Conservation (phyloP, 2,113 vertebrate species). For the Bufo gargarizans region DNA sequence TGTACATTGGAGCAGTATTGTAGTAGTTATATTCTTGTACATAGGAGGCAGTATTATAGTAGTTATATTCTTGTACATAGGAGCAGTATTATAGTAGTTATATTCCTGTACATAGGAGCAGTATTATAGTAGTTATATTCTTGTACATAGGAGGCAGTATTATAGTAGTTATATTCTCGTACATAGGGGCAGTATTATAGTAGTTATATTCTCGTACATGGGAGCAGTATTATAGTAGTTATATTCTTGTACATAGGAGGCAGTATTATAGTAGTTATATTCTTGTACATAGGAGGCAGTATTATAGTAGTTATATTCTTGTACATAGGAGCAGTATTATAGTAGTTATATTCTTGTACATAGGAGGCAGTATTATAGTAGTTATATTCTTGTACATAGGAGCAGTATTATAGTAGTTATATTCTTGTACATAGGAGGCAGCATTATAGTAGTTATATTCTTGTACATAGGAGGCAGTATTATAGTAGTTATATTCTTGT, state of each 20-base stretch:
- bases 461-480: neutral
- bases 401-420: neutral
- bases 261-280: constrained; percentile 9
- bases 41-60: neutral
- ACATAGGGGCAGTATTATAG: neutral
- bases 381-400: neutral
- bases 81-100: constrained; percentile 4
- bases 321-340: neutral
- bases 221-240: neutral
- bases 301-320: constrained; percentile 3
- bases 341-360: neutral
- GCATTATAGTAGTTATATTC: constrained; percentile 4
- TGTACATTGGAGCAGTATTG: neutral
- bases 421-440: neutral
- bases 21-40: neutral
- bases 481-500: constrained; percentile 16
- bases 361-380: neutral
- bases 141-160: constrained; percentile 6
- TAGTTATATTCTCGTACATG: neutral
- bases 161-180: constrained; percentile 7
- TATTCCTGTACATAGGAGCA: neutral
- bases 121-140: constrained; percentile 20
- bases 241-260: neutral
- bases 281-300: neutral
- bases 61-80: constrained; percentile 3